phyloP scores from a whole-genome alignment of 37 sponge, comb jelly and placozoan genomes.

The Aphrocallistes beatrix region DNA sequence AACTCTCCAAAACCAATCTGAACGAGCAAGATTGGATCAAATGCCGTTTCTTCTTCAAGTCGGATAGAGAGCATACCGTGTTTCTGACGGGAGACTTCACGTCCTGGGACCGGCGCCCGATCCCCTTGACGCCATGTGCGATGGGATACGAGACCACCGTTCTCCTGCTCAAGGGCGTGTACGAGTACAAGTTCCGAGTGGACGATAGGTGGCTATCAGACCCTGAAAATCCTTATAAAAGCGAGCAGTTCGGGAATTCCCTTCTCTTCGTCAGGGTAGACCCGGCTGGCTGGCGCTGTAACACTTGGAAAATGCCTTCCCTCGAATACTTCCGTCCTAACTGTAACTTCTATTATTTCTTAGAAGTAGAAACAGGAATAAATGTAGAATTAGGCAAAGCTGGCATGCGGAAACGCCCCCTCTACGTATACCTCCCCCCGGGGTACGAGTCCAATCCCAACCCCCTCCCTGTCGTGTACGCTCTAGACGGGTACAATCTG shows the following conservation, averaged over 20 bases:
- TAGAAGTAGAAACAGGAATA: not conserved
- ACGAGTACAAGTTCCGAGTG: conserved; percentile 13
- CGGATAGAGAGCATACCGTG: not conserved
- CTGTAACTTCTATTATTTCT: not conserved
- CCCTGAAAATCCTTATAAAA: not conserved
- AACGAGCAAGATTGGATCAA: conserved; percentile 7
- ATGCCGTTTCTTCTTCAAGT: not conserved
- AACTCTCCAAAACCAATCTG: not conserved
- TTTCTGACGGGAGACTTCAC: not conserved
- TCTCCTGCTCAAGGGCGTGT: not conserved
- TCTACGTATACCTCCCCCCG: not conserved
- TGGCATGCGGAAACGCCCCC: not conserved
- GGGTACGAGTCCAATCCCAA: not conserved
- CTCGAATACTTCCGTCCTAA: conserved; percentile 13
- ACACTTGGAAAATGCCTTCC: not conserved
- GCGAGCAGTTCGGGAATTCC: not conserved
- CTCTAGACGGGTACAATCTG: not conserved
- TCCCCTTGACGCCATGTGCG: not conserved
- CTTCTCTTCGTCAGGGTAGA: not conserved
- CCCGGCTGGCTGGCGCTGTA: not conserved
- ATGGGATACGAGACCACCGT: not conserved
- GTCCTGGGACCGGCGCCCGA: not conserved
- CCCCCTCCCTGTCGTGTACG: not conserved
- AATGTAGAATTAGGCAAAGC: not conserved
- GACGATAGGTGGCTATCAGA: not conserved